Percentiles rank a stretch among this genome's conserved stretches.
phyloP scores from a whole-genome alignment of 2,888 invertebrate species.

The Dasysyrphus albostriatus region DNA sequence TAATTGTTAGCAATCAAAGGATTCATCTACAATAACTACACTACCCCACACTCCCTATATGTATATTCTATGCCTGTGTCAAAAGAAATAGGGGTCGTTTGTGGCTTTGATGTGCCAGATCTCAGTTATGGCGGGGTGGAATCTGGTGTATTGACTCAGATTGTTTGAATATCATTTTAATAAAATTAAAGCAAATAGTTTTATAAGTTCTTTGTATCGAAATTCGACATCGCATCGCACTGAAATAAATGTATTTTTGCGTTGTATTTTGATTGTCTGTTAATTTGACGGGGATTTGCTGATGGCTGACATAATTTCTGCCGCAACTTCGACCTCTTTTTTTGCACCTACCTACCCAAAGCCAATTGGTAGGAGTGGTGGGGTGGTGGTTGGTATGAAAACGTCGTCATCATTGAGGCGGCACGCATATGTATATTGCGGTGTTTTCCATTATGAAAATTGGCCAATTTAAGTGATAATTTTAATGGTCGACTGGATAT shows the following conservation, averaged over 20 bases:
- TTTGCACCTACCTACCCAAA: neutral
- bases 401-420: constrained; percentile 27
- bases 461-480: constrained; percentile 74
- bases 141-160: constrained; percentile 27
- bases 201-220: constrained; percentile 53
- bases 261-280: constrained; percentile 63
- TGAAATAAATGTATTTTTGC: constrained; percentile 58
- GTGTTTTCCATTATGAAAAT: constrained; percentile 72
- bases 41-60: neutral
- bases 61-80: neutral
- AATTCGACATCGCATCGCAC: neutral
- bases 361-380: neutral
- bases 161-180: constrained; percentile 68
- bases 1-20: constrained; percentile 74
- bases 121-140: neutral
- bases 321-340: constrained; percentile 23
- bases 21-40: constrained; percentile 22
- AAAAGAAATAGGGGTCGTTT: constrained; percentile 15
- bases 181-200: constrained; percentile 63
- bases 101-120: neutral
- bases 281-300: constrained; percentile 61
- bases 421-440: constrained; percentile 63
- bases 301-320: constrained; percentile 62
- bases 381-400: neutral
- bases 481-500: constrained; percentile 73